These are phyloP conservation scores for Isotomurus palustris DNA, from an alignment of 2,888 invertebrate species.

Conservation along the genomic window DNA sequence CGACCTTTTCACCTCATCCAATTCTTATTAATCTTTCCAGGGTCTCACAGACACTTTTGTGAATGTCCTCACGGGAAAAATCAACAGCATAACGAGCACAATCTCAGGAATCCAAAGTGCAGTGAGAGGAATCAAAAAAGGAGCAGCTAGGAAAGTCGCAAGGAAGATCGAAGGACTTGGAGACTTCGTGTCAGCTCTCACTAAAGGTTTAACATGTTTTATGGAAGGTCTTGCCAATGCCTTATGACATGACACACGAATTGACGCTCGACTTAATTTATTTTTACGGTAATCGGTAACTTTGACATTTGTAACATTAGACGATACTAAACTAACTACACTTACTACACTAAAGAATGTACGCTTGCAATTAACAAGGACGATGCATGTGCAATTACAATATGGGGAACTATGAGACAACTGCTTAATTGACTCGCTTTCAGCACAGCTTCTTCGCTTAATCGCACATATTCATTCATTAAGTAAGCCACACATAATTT, in stretches of 20 bases:
- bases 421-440: too few relatives aligned
- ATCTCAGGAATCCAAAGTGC: slow-evolving; percentile 25
- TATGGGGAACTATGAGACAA: too few relatives aligned
- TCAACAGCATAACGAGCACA: slow-evolving; percentile 24
- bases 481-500: too few relatives aligned
- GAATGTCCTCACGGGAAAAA: slow-evolving; percentile 20
- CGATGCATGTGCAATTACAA: too few relatives aligned
- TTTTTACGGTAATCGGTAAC: too few relatives aligned
- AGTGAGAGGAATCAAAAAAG: slow-evolving; percentile 24
- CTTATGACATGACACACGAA: slow-evolving; percentile 8
- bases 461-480: too few relatives aligned
- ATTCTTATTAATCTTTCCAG: slow-evolving; percentile 1
- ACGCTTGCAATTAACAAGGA: too few relatives aligned
- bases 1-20: neutral
- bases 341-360: too few relatives aligned
- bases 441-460: too few relatives aligned
- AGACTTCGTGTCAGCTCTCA: slow-evolving; percentile 25
- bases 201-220: slow-evolving; percentile 32
- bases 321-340: too few relatives aligned
- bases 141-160: slow-evolving; percentile 30
- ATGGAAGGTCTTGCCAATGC: slow-evolving; percentile 28
- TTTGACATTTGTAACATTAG: too few relatives aligned
- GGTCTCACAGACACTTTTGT: slow-evolving; percentile 22
- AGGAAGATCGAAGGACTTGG: slow-evolving; percentile 34
- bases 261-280: too few relatives aligned